Evolutionary conservation across 2,797 vertebrate genomes (phyloP).

Genomic region (Xerus rutilus): DNA sequence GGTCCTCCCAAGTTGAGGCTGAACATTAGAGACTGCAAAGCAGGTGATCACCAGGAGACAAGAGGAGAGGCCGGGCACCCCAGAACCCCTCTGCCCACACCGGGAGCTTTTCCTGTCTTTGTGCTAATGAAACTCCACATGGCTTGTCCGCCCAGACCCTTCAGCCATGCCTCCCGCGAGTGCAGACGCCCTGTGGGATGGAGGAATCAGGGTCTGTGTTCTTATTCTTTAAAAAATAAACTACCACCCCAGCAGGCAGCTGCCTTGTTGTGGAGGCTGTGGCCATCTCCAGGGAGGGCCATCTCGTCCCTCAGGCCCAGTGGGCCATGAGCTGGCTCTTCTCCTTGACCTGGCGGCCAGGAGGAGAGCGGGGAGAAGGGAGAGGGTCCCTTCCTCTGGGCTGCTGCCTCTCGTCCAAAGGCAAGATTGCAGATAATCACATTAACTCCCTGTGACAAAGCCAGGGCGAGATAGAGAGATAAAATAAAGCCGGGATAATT

Average conservation of each 20-base stretch:
- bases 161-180: not conserved
- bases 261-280: not conserved
- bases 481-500: not conserved
- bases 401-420: not conserved
- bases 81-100: rapidly evolving
- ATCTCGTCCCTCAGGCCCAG: not conserved
- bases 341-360: not conserved
- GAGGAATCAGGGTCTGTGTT: not conserved
- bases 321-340: not conserved
- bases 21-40: not conserved
- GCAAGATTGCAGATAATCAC: not conserved
- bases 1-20: not conserved
- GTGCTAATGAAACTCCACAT: too few species aligned
- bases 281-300: not conserved
- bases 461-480: not conserved
- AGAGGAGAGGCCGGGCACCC: not conserved
- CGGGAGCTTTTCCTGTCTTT: too few species aligned
- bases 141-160: too few species aligned
- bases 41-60: not conserved
- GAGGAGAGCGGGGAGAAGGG: not conserved
- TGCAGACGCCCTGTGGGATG: rapidly evolving
- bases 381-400: not conserved
- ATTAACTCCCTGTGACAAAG: not conserved
- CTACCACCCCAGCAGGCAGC: not conserved
- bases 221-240: conserved; percentile 26